Conservation (phyloP, 1,140 invertebrate genomes). For the Drosophila sp. region DNA sequence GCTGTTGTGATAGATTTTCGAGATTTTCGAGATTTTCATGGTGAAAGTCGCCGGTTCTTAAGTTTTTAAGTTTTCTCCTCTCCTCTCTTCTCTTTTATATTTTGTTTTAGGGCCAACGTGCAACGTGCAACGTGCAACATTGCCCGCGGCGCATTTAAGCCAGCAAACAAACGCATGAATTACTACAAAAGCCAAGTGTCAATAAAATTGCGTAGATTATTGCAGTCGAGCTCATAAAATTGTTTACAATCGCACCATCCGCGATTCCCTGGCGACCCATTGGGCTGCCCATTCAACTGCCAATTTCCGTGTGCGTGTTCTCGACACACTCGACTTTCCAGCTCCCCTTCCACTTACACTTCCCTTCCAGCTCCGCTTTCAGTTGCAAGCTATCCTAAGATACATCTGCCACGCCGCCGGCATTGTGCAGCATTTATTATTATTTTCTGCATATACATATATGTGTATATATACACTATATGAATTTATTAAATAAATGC, state of each 20-base stretch:
- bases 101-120: conserved; percentile 13
- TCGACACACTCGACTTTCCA: conserved; percentile 18
- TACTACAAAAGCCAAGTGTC: conserved; percentile 75
- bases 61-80: no score
- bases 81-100: neutral
- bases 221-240: conserved; percentile 79
- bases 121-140: neutral
- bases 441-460: conserved; percentile 13
- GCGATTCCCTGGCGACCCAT: conserved; percentile 14
- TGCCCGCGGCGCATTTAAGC: neutral
- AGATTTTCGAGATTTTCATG: conserved; percentile 18
- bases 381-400: conserved; percentile 6
- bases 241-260: conserved; percentile 66
- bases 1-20: conserved; percentile 44
- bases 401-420: conserved; percentile 32
- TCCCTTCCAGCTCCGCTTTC: neutral
- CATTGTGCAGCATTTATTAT: conserved; percentile 58
- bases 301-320: conserved; percentile 74
- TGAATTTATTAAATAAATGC: conserved; percentile 83
- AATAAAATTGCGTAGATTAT: conserved; percentile 83
- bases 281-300: conserved; percentile 63
- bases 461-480: conserved; percentile 43
- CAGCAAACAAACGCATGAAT: conserved; percentile 42
- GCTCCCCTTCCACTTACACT: neutral
- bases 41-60: conserved; percentile 27